Conservation (phyloP, 1,140 invertebrate genomes). For the Heliconius congener region DNA sequence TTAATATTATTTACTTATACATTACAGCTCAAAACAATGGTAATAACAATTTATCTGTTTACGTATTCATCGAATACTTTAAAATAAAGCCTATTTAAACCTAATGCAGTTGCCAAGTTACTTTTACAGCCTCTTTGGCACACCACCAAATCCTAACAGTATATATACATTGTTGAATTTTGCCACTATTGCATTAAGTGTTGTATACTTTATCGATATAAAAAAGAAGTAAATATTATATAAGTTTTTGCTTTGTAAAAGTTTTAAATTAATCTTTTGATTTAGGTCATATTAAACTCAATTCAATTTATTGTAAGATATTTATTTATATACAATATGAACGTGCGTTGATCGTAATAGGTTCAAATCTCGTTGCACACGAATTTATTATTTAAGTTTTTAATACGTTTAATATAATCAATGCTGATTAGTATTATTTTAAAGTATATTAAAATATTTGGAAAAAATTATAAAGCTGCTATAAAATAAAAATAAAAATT, state of each 20-base stretch:
- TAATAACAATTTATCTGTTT: background rate
- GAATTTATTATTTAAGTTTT: no score
- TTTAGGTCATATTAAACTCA: no score
- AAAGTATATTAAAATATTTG: no score
- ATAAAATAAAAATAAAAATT: background rate
- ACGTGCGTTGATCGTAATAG: no score
- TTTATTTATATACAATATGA: no score
- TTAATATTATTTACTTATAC: background rate
- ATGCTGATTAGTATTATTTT: no score
- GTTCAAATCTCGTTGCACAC: no score
- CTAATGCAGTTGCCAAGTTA: constrained; percentile 1
- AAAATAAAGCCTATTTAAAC: background rate
- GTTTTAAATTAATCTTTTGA: no score
- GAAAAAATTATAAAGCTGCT: no score
- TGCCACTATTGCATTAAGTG: background rate
- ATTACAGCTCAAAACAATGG: background rate
- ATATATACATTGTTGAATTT: background rate
- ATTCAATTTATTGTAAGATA: no score
- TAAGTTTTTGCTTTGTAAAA: no score
- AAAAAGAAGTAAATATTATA: background rate
- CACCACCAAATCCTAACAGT: background rate
- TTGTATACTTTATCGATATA: background rate
- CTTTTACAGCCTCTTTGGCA: background rate
- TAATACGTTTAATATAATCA: no score
- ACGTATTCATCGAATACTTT: background rate